Evolutionary conservation across 1,140 invertebrate genomes (phyloP).

Genomic region (Chrysomallon squamiferum): DNA sequence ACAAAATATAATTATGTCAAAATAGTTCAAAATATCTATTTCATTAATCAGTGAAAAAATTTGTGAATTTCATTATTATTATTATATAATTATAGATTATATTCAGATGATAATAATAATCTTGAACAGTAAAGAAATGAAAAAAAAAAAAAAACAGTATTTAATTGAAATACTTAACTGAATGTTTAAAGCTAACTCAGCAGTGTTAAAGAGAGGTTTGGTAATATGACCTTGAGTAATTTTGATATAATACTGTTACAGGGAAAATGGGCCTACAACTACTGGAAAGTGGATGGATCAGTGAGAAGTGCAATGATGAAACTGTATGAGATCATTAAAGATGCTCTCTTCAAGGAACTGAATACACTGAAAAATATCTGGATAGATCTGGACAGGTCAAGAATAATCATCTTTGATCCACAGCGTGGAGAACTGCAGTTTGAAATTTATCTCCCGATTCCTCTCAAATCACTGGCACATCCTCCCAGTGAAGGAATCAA

Average conservation of each 20-base stretch:
- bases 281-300: conserved; percentile 29
- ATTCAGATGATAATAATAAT: no score
- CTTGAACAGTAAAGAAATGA: no score
- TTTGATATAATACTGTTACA: conserved; percentile 7
- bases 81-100: no score
- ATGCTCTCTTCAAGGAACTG: conserved; percentile 38
- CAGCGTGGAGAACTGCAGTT: conserved; percentile 78
- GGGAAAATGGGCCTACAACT: conserved; percentile 27
- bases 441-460: conserved; percentile 87
- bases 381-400: conserved; percentile 44
- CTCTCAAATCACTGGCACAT: conserved; percentile 87
- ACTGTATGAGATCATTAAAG: conserved; percentile 24
- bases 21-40: no score
- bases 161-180: no score
- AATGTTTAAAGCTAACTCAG: no score
- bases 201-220: no score
- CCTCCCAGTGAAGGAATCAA: conserved; percentile 67
- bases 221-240: no score
- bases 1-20: no score
- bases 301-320: conserved; percentile 14
- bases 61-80: no score
- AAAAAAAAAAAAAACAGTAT: no score
- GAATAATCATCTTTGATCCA: conserved; percentile 78
- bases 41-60: no score
- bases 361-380: conserved; percentile 33